Evolutionary conservation across 2,797 vertebrate genomes (phyloP).

Genomic region (Anguilla anguilla): DNA sequence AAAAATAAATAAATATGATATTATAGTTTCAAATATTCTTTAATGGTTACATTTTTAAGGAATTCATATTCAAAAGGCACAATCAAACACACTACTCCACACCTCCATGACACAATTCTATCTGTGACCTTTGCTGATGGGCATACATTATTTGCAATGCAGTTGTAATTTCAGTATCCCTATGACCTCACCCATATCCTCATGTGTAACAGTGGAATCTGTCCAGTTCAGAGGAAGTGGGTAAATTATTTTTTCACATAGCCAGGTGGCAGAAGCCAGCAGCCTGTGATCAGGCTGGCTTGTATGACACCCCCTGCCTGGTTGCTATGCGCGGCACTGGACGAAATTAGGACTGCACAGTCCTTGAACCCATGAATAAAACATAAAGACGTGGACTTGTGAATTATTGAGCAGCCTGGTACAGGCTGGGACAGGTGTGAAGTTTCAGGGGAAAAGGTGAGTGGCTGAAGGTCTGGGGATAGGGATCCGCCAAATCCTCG

Average conservation of each 20-base stretch:
- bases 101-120: too few relatives aligned
- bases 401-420: slow-evolving; percentile 74
- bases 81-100: too few relatives aligned
- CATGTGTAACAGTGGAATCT: neutral
- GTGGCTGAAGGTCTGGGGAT: slow-evolving; percentile 43
- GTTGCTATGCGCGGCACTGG: slow-evolving; percentile 39
- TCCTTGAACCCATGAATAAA: slow-evolving; percentile 69
- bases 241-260: neutral
- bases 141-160: neutral
- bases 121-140: neutral
- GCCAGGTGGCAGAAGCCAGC: neutral
- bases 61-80: too few relatives aligned
- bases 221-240: neutral
- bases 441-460: slow-evolving; percentile 38
- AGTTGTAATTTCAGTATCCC: neutral
- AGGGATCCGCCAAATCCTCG: slow-evolving; percentile 39
- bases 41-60: too few relatives aligned
- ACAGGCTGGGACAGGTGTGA: slow-evolving; percentile 61
- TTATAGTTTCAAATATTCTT: too few relatives aligned
- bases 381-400: slow-evolving; percentile 66
- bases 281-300: neutral
- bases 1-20: too few relatives aligned
- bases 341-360: slow-evolving; percentile 56
- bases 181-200: neutral
- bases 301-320: slow-evolving; percentile 38